Evolutionary conservation across 1,140 invertebrate species (phyloP).

Genomic region (Monomorium pharaonis): DNA sequence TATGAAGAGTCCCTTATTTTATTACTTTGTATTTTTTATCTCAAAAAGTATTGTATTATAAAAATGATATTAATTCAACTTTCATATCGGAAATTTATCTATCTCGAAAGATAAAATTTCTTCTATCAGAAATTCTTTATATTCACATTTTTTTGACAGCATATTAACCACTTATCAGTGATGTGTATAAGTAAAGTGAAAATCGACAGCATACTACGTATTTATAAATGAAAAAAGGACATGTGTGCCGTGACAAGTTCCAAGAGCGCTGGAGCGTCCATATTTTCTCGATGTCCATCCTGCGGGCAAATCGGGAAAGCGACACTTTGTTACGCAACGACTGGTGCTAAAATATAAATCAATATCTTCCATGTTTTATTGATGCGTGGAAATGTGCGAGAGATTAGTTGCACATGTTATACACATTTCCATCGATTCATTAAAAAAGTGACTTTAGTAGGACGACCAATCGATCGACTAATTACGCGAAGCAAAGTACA

Average conservation of each 20-base stretch:
- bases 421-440: not conserved
- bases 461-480: no score
- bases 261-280: not conserved
- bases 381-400: not conserved
- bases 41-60: no score
- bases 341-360: constrained; percentile 75
- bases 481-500: no score
- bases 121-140: no score
- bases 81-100: no score
- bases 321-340: constrained; percentile 73
- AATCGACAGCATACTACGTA: not conserved
- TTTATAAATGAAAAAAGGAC: no score
- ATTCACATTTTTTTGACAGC: no score
- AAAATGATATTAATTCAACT: no score
- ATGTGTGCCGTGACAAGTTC: constrained; percentile 17
- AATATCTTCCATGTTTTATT: constrained; percentile 58
- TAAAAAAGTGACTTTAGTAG: not conserved
- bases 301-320: constrained; percentile 23
- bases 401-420: not conserved
- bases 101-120: no score
- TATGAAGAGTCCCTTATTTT: no score
- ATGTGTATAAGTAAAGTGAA: not conserved
- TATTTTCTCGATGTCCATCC: not conserved
- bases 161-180: no score
- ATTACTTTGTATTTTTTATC: no score